These are phyloP conservation scores for Carollia perspicillata DNA, from an alignment of 2,113 vertebrate species.

Conservation along the genomic window DNA sequence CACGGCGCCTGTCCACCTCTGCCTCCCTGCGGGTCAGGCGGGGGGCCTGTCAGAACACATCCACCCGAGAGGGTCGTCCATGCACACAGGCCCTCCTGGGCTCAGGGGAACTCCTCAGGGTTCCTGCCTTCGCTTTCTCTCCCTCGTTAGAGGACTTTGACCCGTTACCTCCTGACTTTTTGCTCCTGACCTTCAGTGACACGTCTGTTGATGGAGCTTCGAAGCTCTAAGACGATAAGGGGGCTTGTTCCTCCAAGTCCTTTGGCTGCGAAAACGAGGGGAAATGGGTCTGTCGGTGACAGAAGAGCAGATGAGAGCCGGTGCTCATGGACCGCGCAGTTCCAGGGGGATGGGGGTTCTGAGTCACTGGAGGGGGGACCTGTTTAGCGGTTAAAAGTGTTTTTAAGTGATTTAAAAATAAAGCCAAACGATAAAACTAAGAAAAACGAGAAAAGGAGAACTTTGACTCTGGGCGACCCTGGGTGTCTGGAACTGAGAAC, in stretches of 20 bases:
- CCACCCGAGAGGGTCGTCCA: rapidly evolving
- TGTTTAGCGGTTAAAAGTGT: not conserved
- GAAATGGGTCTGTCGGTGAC: too few relatives aligned
- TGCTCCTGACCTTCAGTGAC: not conserved
- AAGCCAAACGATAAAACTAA: constrained; percentile 38
- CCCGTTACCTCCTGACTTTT: not conserved
- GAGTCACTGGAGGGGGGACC: not conserved
- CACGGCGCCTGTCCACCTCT: rapidly evolving
- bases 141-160: not conserved
- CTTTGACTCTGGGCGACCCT: constrained; percentile 32
- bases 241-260: not conserved
- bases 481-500: constrained; percentile 59
- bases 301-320: not conserved
- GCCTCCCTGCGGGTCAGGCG: rapidly evolving
- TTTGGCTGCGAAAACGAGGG: not conserved
- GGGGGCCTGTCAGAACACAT: rapidly evolving
- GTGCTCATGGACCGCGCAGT: not conserved
- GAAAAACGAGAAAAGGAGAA: constrained; percentile 11
- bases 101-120: not conserved
- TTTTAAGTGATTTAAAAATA: constrained; percentile 46
- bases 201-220: not conserved
- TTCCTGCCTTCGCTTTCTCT: not conserved
- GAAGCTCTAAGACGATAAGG: not conserved
- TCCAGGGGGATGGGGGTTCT: not conserved
- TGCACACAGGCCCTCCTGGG: not conserved